Evolutionary conservation across 2,888 invertebrate genomes (phyloP), one percentile per base, ranked within the genome.

Genomic region (Leptura quadrifasciata): DNA sequence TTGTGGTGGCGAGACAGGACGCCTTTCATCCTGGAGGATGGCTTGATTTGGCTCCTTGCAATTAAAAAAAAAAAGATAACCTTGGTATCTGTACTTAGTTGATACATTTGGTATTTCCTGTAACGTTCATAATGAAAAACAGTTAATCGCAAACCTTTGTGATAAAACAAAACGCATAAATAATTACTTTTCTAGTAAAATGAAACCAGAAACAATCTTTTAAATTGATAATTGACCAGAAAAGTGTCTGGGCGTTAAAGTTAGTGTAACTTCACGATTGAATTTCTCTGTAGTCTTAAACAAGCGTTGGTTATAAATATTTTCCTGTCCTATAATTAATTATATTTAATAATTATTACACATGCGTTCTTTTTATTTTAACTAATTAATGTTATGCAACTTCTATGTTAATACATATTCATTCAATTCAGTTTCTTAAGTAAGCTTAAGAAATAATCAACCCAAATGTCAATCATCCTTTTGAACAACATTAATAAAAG

Each of bases 11-110:
- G 35, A 31, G 63, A 64, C 63, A 5, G 2, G 63, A 35, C 63
- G 63, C 63, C 63, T 64, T 10, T 35, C 15, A 39, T 20, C 20
- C 57, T 57, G 20, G n/a, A 47, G 47, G n/a, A 47, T n/a, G 3
- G 3, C 57, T 21, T 57, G 57, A 57, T 20, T 18, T 18, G 21
- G 21, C 57, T 57, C 21, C 54, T 47, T 15, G 12, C 20, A 21
- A 6, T 57, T 57, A n/a, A n/a, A n/a, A n/a, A n/a, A n/a, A n/a
- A n/a, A n/a, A n/a, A n/a, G n/a, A n/a, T n/a, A n/a, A n/a, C 10
- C 8, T 47, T 12, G 27, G 27, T 31, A 5, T n/a, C 12, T 15
- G n/a, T 15, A n/a, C 0, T 47, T 47, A n/a, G 47, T 47, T 47
- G 0, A 39, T 12, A 35, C 8, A 35, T 1, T 1, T 8, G 35